A percentile compares a stretch with the other conserved stretches of the same genome.
Conservation (phyloP, 2,113 vertebrate genomes). For the Planiliza haematocheilus region DNA sequence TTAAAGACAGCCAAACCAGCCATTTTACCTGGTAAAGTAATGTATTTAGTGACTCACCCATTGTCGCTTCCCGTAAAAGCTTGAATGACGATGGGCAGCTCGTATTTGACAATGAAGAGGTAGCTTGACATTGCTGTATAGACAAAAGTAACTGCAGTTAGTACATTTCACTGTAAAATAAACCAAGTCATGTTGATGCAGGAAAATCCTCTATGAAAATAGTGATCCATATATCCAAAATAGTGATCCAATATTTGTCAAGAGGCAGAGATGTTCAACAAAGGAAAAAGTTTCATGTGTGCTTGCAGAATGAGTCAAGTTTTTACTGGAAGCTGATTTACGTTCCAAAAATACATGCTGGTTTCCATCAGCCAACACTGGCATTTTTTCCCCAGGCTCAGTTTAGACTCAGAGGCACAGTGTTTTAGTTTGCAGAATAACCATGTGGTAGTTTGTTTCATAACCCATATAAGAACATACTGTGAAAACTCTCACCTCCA, state of each 20-base stretch:
- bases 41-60: constrained; percentile 82
- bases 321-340: constrained; percentile 24
- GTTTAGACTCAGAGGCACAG: constrained; percentile 19
- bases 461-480: not conserved
- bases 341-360: constrained; percentile 17
- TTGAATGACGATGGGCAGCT: constrained; percentile 96
- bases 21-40: not conserved
- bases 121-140: constrained; percentile 97
- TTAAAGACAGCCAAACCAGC: not conserved
- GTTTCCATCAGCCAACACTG: constrained; percentile 3
- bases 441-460: constrained; percentile 1
- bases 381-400: not conserved
- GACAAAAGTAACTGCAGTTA: constrained; percentile 54
- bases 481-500: constrained; percentile 86
- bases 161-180: not conserved
- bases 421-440: constrained; percentile 21
- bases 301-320: constrained; percentile 30
- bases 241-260: constrained; percentile 34
- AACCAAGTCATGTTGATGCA: not conserved
- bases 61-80: constrained; percentile 85
- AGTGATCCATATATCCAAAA: not conserved
- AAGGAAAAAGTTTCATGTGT: not conserved
- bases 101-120: constrained; percentile 99
- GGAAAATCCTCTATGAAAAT: constrained; percentile 4
- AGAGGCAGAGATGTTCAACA: constrained; percentile 5